Base-by-base conservation (phyloP, 2,888 invertebrate genomes). In the Rhagonycha fulva region DNA sequence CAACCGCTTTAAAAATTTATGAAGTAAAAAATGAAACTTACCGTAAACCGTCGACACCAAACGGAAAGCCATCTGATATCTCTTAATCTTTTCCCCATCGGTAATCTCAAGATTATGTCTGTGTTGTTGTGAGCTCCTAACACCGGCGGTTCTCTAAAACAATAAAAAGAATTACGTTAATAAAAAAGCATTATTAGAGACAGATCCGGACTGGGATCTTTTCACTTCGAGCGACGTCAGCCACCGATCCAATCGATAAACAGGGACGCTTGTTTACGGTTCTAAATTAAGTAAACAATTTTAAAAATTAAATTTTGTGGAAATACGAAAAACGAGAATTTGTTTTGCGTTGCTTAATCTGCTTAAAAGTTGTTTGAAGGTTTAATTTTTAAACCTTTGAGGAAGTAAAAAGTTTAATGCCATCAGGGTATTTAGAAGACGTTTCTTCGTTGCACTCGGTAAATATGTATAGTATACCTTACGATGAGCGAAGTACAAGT, bases 41-140 rank as follows among this genome's bases (percentile, higher is more conserved):
- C 97, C 84, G 96, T 95, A 87, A 97, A 96, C 86, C 96, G 90
- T 82, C 95, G 90, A 89, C 96, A 96, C 97, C 97, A 97, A 68
- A 98, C 95, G 80, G 96, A 95, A 82, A 97, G 91, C 96, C 96
- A 97, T 88, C 93, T 93, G 89, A 97, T 94, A 89, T 97, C 96
- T 83, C 93, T 90, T 86, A 97, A 92, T 87, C 95, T 92, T 88
- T 94, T 94, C 78, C 95, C 95, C 82, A 92, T 92, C 72, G 97
- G 97, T 85, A 97, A 90, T 83, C 94, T 91, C 84, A 97, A 91
- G 82, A 97, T 91, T 84, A 97, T 91, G 89, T 96, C 94, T 47
- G 94, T 90, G 87, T 93, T 93, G 86, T 92, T 91, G 90, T 94
- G 94, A 72, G 93, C 91, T 81, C 91, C 90, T 84, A 96, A 88